Evolutionary conservation across 1,140 invertebrate genomes (phyloP).

Genomic region (Penaeus indicus): DNA sequence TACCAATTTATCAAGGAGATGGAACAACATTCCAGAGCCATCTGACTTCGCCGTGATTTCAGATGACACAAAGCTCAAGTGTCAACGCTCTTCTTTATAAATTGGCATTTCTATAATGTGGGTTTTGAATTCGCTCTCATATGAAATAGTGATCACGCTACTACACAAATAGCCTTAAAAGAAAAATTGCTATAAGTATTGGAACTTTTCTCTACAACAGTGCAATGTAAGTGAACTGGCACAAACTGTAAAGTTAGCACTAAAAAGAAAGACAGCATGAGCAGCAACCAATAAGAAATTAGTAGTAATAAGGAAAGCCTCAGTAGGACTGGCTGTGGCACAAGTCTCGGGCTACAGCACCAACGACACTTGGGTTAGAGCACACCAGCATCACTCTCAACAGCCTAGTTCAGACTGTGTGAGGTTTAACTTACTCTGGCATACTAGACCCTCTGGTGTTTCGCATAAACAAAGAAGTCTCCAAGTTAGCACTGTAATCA

Average conservation of each 20-base stretch:
- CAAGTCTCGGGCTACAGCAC: no score
- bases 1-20: no score
- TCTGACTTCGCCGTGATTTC: no score
- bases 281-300: not conserved
- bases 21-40: no score
- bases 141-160: no score
- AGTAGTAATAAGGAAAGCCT: constrained; percentile 9
- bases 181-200: no score
- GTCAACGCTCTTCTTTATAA: no score
- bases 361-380: constrained; percentile 17
- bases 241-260: constrained; percentile 29
- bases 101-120: no score
- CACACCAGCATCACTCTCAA: constrained; percentile 37
- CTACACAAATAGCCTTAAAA: no score
- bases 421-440: constrained; percentile 43
- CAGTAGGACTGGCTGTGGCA: not conserved
- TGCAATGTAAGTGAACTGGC: not conserved
- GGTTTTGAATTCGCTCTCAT: no score
- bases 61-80: no score
- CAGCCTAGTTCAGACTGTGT: constrained; percentile 23
- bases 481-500: constrained; percentile 31
- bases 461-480: constrained; percentile 40
- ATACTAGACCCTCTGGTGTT: constrained; percentile 33
- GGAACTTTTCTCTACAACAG: no score
- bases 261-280: constrained; percentile 23